phyloP scores from a whole-genome alignment of 1,140 invertebrate species.

The Cotesia chilonis region DNA sequence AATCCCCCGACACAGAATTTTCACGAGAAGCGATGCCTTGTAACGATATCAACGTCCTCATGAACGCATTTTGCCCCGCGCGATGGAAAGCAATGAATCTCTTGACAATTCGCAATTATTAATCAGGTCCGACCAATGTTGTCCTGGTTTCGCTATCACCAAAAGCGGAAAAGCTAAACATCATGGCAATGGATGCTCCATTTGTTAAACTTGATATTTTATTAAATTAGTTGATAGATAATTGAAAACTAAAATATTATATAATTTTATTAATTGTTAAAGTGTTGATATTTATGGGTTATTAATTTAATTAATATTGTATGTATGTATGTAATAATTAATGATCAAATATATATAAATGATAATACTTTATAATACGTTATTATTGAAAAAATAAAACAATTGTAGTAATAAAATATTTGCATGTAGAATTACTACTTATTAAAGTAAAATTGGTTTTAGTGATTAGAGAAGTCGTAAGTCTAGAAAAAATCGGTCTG shows the following conservation, averaged over 20 bases:
- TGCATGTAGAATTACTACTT: too few species aligned
- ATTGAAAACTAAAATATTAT: too few species aligned
- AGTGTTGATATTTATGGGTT: too few species aligned
- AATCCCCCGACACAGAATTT: slow-evolving; percentile 22
- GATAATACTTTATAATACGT: too few species aligned
- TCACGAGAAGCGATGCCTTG: slow-evolving; percentile 34
- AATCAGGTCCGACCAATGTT: slow-evolving; percentile 58
- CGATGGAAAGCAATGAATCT: slow-evolving; percentile 41
- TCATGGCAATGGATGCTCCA: slow-evolving; percentile 52
- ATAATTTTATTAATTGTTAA: too few species aligned
- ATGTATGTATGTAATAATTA: too few species aligned
- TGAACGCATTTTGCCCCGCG: slow-evolving; percentile 21
- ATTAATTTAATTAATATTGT: too few species aligned
- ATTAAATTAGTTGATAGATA: background rate
- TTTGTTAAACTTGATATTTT: slow-evolving; percentile 37
- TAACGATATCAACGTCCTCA: slow-evolving; percentile 10
- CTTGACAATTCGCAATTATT: slow-evolving; percentile 50
- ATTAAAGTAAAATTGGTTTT: too few species aligned
- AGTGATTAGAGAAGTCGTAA: too few species aligned
- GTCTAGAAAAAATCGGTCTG: too few species aligned
- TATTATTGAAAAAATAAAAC: too few species aligned
- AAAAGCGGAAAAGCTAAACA: slow-evolving; percentile 54
- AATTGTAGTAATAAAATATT: background rate
- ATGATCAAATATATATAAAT: too few species aligned
- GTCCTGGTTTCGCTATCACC: slow-evolving; percentile 60